Evolutionary conservation across 2,888 invertebrate species (phyloP).

Genomic region (Caradrina kadenii): DNA sequence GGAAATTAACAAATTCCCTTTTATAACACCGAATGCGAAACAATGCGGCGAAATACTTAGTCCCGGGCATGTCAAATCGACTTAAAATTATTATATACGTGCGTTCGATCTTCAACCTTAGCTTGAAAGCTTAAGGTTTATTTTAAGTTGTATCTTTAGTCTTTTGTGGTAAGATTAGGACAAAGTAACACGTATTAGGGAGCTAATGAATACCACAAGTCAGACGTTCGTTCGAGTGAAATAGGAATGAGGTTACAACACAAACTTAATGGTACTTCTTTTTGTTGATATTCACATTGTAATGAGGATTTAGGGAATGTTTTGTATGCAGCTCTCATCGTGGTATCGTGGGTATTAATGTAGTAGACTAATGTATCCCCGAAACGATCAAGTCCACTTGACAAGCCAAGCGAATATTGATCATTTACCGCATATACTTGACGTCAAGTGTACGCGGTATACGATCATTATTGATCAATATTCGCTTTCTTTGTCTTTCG

Average conservation of each 20-base stretch:
- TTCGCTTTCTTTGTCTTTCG: too few relatives aligned
- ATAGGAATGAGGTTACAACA: constrained; percentile 67
- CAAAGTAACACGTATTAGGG: constrained; percentile 87
- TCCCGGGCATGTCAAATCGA: constrained; percentile 79
- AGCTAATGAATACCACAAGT: constrained; percentile 88
- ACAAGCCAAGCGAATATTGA: too few relatives aligned
- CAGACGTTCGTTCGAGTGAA: constrained; percentile 74
- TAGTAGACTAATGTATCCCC: too few relatives aligned
- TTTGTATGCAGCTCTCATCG: constrained; percentile 2
- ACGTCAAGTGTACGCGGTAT: too few relatives aligned
- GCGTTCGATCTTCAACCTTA: constrained; percentile 63
- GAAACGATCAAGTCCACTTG: too few relatives aligned
- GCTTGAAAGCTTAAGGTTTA: constrained; percentile 44
- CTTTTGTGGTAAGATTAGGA: constrained; percentile 84
- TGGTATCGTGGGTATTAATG: background rate
- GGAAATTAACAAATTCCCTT: constrained; percentile 82
- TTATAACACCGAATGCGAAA: constrained; percentile 79
- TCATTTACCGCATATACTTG: too few relatives aligned
- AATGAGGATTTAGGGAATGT: constrained; percentile 26
- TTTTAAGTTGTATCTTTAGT: constrained; percentile 56
- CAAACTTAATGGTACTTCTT: constrained; percentile 59
- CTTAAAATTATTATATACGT: constrained; percentile 72
- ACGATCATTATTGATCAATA: too few relatives aligned
- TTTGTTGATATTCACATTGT: constrained; percentile 35
- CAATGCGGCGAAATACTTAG: constrained; percentile 82